Evolutionary conservation across 1,140 invertebrate species (phyloP).

Genomic region (Microplitis mediator): DNA sequence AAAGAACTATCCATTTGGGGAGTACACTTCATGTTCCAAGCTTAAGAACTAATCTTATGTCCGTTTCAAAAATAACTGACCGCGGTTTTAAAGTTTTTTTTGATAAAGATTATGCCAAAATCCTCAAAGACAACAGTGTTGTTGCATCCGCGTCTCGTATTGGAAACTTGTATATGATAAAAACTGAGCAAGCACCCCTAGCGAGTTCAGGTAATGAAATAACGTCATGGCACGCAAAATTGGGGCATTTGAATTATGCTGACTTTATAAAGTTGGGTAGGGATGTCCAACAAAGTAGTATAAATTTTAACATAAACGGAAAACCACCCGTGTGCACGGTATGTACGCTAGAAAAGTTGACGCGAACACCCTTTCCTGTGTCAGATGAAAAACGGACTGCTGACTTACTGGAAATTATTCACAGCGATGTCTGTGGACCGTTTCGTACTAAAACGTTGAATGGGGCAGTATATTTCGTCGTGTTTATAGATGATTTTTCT

Average conservation of each 20-base stretch:
- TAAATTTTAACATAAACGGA: constrained; percentile 18
- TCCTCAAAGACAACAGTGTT: too few relatives aligned
- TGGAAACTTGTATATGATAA: too few relatives aligned
- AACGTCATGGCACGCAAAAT: constrained; percentile 22
- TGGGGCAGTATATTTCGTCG: constrained; percentile 52
- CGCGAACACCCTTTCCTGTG: constrained; percentile 27
- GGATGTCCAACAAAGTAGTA: not conserved
- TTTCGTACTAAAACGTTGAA: constrained; percentile 47
- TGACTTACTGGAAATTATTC: constrained; percentile 38
- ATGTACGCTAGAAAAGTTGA: constrained; percentile 38
- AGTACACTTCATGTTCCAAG: not conserved
- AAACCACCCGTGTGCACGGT: constrained; percentile 31
- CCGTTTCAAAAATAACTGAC: not conserved
- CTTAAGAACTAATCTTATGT: not conserved
- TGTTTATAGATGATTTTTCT: constrained; percentile 57
- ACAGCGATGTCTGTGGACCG: constrained; percentile 56
- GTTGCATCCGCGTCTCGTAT: too few relatives aligned
- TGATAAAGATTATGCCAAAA: too few relatives aligned
- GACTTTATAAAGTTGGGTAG: constrained; percentile 2
- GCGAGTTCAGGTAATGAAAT: not conserved
- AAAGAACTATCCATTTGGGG: not conserved
- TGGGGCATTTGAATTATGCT: constrained; percentile 28
- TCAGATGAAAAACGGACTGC: constrained; percentile 14
- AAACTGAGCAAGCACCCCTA: too few relatives aligned
- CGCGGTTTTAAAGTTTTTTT: not conserved